Base-by-base conservation (phyloP, 2,888 invertebrate species). In the Megalurothrips usitatus region DNA sequence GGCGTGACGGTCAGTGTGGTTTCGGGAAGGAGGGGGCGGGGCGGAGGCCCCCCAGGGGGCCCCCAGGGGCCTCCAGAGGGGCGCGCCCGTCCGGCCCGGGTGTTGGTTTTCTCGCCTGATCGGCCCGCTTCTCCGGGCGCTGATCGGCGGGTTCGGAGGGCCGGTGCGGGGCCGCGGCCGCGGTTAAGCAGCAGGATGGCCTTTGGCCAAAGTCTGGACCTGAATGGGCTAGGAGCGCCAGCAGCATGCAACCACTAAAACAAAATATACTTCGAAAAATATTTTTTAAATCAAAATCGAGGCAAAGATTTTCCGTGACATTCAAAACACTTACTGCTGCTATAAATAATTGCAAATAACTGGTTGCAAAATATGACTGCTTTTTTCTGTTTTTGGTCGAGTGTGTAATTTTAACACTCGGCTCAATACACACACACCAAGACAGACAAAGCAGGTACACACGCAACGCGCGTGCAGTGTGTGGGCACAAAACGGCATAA, bases 71-170 rank as follows among this genome's bases (percentile, higher is more conserved):
- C n/a, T n/a, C n/a, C n/a, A n/a, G n/a, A n/a, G 68, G n/a, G 68
- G 9, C 68, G 10, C 68, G 68, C 68, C 34, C 34, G 6, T 43
- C 34, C 68, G 11, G 23, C n/a, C 68, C 23, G 23, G 23, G 68
- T 68, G 68, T 68, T 68, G 68, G 23, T 68, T 68, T 68, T 68
- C 68, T 68, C 68, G 68, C 68, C 68, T 23, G 68, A 23, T 23
- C 68, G 68, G 6, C 68, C 68, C 6, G n/a, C 63, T 17, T n/a
- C 19, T 9, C n/a, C 63, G 63, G n/a, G 11, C 68, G 23, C 23
- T 68, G 68, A 23, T 23, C 68, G 68, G 23, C 68, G 23, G 68
- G 11, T 6, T 68, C 23, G 68, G 58, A 14, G 58, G 58, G 0
- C 8, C 52, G 52, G 52, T 10, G 34, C 34, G 34, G 34, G 34